Evolutionary conservation across 2,888 invertebrate genomes (phyloP).

Genomic region (Drosophila formosana): DNA sequence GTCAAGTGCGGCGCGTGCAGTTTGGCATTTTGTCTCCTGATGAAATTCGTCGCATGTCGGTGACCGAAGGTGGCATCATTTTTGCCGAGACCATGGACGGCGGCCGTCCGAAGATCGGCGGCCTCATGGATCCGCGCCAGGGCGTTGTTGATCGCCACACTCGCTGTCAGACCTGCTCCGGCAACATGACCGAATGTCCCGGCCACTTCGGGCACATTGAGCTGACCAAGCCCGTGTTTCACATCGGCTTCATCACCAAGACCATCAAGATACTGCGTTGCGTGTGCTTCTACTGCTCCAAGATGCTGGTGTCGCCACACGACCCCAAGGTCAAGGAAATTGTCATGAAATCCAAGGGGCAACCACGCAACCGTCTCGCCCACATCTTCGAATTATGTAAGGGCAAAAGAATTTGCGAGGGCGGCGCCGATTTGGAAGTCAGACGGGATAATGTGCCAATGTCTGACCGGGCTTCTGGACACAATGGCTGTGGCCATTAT

Average conservation of each 20-base stretch:
- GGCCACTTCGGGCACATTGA: conserved; percentile 99
- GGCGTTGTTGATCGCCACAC: conserved; percentile 98
- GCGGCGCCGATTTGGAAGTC: conserved; percentile 98
- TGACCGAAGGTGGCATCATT: conserved; percentile 97
- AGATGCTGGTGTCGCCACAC: conserved; percentile 96
- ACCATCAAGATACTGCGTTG: conserved; percentile 98
- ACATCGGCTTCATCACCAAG: conserved; percentile 98
- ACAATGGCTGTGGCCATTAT: conserved; percentile 99
- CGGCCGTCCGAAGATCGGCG: conserved; percentile 98
- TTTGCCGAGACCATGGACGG: conserved; percentile 99
- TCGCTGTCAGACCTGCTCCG: conserved; percentile 97
- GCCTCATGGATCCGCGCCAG: conserved; percentile 99
- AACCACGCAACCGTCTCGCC: conserved; percentile 96
- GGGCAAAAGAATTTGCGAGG: conserved; percentile 98
- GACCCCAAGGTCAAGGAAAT: conserved; percentile 88
- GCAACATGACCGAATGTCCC: conserved; percentile 99
- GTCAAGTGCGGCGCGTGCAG: conserved; percentile 97
- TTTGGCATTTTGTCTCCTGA: conserved; percentile 99
- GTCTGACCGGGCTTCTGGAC: conserved; percentile 87
- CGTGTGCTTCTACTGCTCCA: conserved; percentile 99
- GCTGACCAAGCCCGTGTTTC: conserved; percentile 98
- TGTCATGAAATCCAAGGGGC: conserved; percentile 97
- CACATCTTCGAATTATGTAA: conserved; percentile 99
- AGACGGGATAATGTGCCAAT: conserved; percentile 90
- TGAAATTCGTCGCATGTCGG: conserved; percentile 99